Conservation (phyloP, 1,140 invertebrate genomes). For the Diorhabda sublineata region DNA sequence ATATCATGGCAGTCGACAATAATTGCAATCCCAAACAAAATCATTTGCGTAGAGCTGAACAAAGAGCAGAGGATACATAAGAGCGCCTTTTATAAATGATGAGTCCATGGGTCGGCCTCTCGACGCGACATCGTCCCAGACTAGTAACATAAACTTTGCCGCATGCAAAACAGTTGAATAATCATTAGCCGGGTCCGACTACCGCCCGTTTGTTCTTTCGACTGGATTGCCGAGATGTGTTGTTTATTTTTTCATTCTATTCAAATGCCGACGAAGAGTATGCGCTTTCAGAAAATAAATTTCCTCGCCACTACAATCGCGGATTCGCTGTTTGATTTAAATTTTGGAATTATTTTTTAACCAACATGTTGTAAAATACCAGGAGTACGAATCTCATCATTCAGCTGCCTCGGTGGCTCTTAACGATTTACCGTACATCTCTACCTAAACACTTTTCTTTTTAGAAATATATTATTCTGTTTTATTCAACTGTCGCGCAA, state of each 20-base stretch:
- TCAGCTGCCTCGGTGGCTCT: background rate
- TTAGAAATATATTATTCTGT: too few species aligned
- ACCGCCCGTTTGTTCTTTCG: slow-evolving; percentile 1
- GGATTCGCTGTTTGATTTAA: background rate
- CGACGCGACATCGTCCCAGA: background rate
- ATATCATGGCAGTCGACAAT: slow-evolving; percentile 2
- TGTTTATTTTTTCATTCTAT: slow-evolving; percentile 3
- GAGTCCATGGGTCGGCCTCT: background rate
- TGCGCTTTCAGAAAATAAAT: background rate
- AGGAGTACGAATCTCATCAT: background rate
- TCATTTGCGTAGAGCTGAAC: background rate
- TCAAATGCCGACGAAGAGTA: background rate
- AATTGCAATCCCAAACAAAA: slow-evolving; percentile 2
- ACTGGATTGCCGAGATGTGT: background rate
- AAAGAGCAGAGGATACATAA: background rate
- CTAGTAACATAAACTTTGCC: background rate
- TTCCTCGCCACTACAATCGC: background rate
- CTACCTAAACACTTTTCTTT: too few species aligned
- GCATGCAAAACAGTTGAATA: slow-evolving; percentile 2
- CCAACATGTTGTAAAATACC: background rate
- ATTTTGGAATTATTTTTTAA: slow-evolving; percentile 3
- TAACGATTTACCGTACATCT: background rate
- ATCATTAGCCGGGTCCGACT: background rate
- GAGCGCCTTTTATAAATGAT: slow-evolving; percentile 2
- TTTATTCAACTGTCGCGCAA: too few species aligned